Evolutionary conservation across 2,888 invertebrate species (phyloP), one percentile per base, ranked within the genome.

Genomic region (Bellardia pandia): DNA sequence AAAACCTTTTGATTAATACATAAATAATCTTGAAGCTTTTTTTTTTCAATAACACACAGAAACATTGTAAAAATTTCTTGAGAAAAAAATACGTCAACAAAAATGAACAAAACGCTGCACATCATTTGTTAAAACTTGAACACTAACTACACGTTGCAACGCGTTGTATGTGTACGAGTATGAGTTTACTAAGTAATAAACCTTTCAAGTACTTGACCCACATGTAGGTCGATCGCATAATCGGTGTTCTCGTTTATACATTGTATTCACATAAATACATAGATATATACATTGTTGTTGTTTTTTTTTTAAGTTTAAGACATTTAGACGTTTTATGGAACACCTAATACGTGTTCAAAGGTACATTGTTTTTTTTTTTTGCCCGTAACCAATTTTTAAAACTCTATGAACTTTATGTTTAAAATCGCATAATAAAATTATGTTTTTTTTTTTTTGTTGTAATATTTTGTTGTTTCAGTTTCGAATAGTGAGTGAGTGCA

Each of bases 141-240:
- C 23, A 23, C 23, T 23, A 23, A 23, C 23, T 23, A 23, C 23
- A 23, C 23, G 23, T 23, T 23, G 23, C 23, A 23, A 23, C 23
- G 23, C 23, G 23, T 23, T 23, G 23, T 23, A 23, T 9, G 51
- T 1, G 33, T 37, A 37, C 23, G 11, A 23, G 23, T 23, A 23
- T 23, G 23, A 1, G 23, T 23, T 23, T 23, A 23, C 23, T 62
- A 51, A 76, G 45, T 64, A 72, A 66, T 66, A 79, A 80, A 83
- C 78, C 80, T 88, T 86, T 80, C 80, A 88, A 86, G 86, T 84
- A 86, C 86, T 88, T 86, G 86, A 88, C 85, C 86, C 88, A 88
- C 86, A 77, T 77, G 72, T 77, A 74, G 79, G 69, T 88, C 80
- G 83, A 83, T 86, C 80, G 79, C 80, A 83, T 83, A 86, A 77